Conservation (phyloP, 2,888 invertebrate genomes). For the Tenodera sinensis region DNA sequence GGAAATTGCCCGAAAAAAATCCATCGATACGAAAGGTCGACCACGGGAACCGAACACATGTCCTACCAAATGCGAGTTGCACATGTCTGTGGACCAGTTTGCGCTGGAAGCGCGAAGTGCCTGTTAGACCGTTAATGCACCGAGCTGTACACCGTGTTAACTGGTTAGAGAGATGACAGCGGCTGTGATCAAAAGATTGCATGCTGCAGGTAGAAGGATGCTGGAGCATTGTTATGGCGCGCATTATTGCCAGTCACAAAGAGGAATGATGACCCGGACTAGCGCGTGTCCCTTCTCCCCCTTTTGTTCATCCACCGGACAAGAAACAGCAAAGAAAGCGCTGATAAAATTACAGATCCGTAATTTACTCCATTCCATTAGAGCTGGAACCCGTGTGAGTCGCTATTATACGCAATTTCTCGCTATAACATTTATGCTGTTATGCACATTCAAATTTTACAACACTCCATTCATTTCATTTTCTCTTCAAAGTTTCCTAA, state of each 20-base stretch:
- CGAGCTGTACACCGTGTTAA: background rate
- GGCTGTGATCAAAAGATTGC: slow-evolving; percentile 10
- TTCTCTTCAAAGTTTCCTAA: too few species aligned
- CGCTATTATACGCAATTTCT: background rate
- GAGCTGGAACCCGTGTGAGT: background rate
- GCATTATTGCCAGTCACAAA: background rate
- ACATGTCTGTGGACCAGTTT: too few species aligned
- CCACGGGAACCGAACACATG: too few species aligned
- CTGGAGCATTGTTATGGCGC: background rate
- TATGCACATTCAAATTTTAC: too few species aligned
- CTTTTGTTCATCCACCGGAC: background rate
- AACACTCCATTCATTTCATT: too few species aligned
- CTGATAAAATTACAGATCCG: background rate
- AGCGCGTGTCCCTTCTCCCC: background rate
- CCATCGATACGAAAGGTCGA: too few species aligned
- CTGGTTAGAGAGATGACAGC: slow-evolving; percentile 1
- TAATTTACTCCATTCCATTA: background rate
- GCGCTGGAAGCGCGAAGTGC: background rate
- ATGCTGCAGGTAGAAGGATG: background rate
- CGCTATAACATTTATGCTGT: too few species aligned
- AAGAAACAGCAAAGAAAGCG: background rate
- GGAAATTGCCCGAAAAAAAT: too few species aligned
- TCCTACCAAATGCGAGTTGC: too few species aligned
- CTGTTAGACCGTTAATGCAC: background rate
- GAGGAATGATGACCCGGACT: background rate